These are phyloP conservation scores for Isichthys henryi DNA, from an alignment of 2,113 vertebrate species.

Conservation along the genomic window DNA sequence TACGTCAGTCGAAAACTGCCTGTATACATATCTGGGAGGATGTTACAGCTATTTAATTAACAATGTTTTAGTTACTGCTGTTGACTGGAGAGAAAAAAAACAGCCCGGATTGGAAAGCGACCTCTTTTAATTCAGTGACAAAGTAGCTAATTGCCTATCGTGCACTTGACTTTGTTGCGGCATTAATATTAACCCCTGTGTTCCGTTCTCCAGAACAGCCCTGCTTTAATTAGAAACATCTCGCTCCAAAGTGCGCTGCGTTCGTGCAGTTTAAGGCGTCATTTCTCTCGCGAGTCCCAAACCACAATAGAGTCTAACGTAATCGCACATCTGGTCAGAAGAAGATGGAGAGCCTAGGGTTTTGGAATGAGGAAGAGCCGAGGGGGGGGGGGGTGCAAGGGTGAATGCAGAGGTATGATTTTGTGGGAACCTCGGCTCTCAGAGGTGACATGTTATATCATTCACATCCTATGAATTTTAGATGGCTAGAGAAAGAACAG, in stretches of 20 bases:
- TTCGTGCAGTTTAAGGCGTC: conserved; percentile 34
- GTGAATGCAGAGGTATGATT: background rate
- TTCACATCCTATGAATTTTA: conserved; percentile 35
- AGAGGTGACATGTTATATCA: conserved; percentile 28
- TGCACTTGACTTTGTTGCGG: background rate
- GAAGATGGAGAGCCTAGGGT: conserved; percentile 38
- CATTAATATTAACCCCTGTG: background rate
- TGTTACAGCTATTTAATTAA: background rate
- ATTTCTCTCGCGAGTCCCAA: conserved; percentile 54
- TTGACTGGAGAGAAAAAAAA: background rate
- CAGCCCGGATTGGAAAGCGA: background rate
- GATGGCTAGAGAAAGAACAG: conserved; percentile 20
- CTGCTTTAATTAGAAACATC: background rate
- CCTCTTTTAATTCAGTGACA: background rate
- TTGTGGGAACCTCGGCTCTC: conserved; percentile 11
- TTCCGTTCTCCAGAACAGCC: background rate
- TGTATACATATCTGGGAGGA: background rate
- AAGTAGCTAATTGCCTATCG: background rate
- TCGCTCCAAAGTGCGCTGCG: background rate
- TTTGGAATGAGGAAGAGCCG: conserved; percentile 28
- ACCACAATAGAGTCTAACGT: conserved; percentile 47
- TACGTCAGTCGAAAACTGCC: background rate
- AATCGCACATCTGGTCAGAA: conserved; percentile 53
- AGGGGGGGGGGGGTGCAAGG: background rate
- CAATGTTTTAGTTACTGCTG: background rate